Evolutionary conservation across 37 sponge, comb jelly and placozoan species (phyloP), one percentile per base, ranked within the genome.

Genomic region (Cliona cf. orientalis): DNA sequence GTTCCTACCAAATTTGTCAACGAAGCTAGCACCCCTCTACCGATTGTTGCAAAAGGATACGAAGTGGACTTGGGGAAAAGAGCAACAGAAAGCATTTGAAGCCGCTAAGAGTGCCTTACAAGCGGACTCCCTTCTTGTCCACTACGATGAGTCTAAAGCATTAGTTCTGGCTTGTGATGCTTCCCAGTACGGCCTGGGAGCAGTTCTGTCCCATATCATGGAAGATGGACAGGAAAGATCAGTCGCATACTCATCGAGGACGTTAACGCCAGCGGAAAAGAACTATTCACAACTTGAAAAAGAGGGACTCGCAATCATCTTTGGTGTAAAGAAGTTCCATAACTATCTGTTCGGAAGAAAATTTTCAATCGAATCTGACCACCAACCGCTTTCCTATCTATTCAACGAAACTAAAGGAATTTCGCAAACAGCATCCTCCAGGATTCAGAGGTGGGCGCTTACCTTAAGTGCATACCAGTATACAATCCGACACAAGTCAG

Each of bases 201-300:
- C 72, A 21, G 68, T 79, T 14, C 55, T 79, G 3, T 66, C 80
- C 35, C 80, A 79, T 40, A 32, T 42, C 9, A 39, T 79, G 66
- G 68, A 42, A 29, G 49, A 79, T 66, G 80, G 66, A 21, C 22
- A 29, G 21, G 62, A 76, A 60, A 28, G 42, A 36, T 41, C 78
- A 23, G 36, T 76, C 31, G 78, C 78, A 26, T 76, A 58, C 26
- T 42, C 63, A 31, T 76, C 78, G 23, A 58, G 78, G 25, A 76
- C 78, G 25, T 63, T 76, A n/a, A 59, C 78, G 60, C 17, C 78
- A 33, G 63, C 43, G 7, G 42, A 76, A 42, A 76, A 76, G 45
- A 57, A 76, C 25, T 76, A 76, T 36, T 76, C 62, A 26, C 78
- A 76, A 58, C 39, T 76, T 9, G 78, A 76, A 60, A 76, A 76